phyloP scores from a whole-genome alignment of 2,113 vertebrate species.

The Oceanodroma tethys region DNA sequence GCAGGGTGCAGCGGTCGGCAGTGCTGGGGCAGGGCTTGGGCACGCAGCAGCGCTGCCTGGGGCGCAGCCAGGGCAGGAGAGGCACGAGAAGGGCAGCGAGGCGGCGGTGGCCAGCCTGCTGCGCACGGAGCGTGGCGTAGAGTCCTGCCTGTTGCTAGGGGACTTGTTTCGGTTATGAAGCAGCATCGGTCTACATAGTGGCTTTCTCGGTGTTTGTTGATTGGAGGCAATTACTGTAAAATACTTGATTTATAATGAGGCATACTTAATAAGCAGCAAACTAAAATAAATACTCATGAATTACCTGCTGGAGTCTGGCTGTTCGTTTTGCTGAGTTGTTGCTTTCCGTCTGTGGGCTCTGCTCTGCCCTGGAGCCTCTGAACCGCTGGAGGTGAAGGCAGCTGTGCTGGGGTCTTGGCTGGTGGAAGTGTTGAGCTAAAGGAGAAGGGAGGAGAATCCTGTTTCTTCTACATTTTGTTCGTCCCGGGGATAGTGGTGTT shows the following conservation, averaged over 20 bases:
- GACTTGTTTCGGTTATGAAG: not conserved
- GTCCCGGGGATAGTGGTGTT: not conserved
- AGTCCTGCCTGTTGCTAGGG: not conserved
- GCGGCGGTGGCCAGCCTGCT: not conserved
- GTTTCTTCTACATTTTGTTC: not conserved
- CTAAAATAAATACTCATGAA: slow-evolving; percentile 45
- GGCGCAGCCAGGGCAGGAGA: not conserved
- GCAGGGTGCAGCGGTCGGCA: rapidly evolving
- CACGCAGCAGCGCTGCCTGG: not conserved
- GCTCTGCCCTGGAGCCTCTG: not conserved
- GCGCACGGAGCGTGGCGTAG: rapidly evolving
- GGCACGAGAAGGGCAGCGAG: not conserved
- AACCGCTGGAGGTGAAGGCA: not conserved
- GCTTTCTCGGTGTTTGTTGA: slow-evolving; percentile 10
- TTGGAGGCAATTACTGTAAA: slow-evolving; percentile 47
- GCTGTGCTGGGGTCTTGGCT: not conserved
- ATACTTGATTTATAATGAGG: slow-evolving; percentile 57
- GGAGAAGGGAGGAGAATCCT: not conserved
- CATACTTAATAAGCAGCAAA: slow-evolving; percentile 39
- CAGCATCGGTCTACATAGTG: not conserved
- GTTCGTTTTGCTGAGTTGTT: not conserved
- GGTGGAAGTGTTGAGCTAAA: not conserved
- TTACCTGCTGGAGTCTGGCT: slow-evolving; percentile 27
- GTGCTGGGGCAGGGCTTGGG: not conserved
- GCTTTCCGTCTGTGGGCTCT: not conserved